phyloP scores from a whole-genome alignment of 2,888 invertebrate species.

The Stratiomys singularior region DNA sequence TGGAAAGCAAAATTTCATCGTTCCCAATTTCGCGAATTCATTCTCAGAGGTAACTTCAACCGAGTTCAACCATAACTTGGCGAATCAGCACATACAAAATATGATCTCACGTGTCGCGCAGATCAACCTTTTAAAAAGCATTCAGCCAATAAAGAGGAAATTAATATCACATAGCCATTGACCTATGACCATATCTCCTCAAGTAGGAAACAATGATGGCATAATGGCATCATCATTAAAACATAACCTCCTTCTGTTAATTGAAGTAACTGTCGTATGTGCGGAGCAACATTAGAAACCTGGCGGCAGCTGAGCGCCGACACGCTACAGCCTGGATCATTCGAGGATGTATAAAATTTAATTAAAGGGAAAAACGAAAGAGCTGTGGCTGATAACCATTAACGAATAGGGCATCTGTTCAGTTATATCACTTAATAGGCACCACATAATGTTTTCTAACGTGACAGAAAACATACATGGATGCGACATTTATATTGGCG shows the following conservation, averaged over 20 bases:
- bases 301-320: not conserved
- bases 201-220: not conserved
- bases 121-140: too few species aligned
- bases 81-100: too few species aligned
- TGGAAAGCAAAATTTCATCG: too few species aligned
- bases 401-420: constrained; percentile 20
- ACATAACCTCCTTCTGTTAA: constrained; percentile 16
- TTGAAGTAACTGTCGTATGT: not conserved
- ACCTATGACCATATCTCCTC: too few species aligned
- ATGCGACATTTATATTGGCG: constrained; percentile 14
- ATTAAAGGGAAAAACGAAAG: not conserved
- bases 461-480: constrained; percentile 1
- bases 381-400: constrained; percentile 10
- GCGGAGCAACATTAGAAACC: not conserved
- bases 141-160: too few species aligned
- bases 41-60: too few species aligned
- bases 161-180: too few species aligned
- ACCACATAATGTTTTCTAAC: constrained; percentile 7
- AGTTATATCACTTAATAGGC: not conserved
- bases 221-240: not conserved
- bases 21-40: too few species aligned
- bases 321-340: not conserved
- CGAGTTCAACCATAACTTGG: too few species aligned
- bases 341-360: constrained; percentile 6
- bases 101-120: too few species aligned